phyloP scores from a whole-genome alignment of 2,797 vertebrate species.

The Spinus pinus region DNA sequence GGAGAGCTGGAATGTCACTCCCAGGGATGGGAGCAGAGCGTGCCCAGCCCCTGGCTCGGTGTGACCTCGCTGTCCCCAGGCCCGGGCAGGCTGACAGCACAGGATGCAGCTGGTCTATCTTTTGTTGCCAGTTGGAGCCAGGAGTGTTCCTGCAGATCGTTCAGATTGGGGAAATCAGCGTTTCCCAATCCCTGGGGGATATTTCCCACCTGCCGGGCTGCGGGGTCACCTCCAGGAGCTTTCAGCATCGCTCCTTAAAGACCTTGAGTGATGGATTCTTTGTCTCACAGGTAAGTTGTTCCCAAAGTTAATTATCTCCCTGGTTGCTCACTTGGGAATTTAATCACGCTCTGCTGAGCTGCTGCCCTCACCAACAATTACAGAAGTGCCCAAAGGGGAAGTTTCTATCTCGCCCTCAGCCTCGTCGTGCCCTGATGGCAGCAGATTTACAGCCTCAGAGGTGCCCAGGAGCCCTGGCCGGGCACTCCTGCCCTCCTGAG shows the following conservation, averaged over 20 bases:
- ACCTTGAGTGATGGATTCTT: conserved; percentile 22
- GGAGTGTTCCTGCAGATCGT: neutral
- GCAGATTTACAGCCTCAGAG: neutral
- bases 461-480: accelerated
- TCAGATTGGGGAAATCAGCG: conserved; percentile 23
- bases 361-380: conserved; percentile 9
- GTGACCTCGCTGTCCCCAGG: neutral
- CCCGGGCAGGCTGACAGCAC: neutral
- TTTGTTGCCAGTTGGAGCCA: neutral
- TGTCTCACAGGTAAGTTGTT: conserved; percentile 23
- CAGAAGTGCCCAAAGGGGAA: conserved; percentile 30
- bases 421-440: neutral
- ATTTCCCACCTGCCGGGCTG: neutral
- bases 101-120: neutral
- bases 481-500: neutral
- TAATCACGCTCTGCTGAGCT: conserved; percentile 22
- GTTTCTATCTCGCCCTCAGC: conserved; percentile 3
- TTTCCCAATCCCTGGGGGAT: neutral
- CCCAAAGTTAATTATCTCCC: conserved; percentile 56
- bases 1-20: neutral
- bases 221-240: conserved; percentile 50
- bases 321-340: conserved; percentile 31
- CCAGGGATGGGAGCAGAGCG: neutral
- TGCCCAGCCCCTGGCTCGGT: accelerated
- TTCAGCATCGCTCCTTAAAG: neutral